Conservation (phyloP, 1,140 invertebrate species). For the Camponotus pennsylvanicus region DNA sequence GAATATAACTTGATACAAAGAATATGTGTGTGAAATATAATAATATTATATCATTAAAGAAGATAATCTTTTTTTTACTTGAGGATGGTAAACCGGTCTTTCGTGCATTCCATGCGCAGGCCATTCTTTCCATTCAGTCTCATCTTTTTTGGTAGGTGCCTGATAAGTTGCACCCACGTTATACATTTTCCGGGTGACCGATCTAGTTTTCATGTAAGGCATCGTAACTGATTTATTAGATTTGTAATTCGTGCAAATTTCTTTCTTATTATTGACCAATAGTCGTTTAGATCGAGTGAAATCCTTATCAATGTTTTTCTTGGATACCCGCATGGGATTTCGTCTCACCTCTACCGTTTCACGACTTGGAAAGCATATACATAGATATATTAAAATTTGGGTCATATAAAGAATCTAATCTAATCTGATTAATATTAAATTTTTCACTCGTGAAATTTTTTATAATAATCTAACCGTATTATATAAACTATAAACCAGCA, state of each 20-base stretch:
- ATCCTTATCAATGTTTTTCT: conserved; percentile 69
- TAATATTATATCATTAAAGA: not conserved
- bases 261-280: conserved; percentile 69
- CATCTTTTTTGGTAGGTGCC: conserved; percentile 75
- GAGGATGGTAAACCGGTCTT: conserved; percentile 81
- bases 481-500: too few species aligned
- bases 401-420: not conserved
- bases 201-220: conserved; percentile 82
- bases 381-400: too few species aligned
- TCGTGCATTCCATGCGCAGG: conserved; percentile 83
- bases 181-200: conserved; percentile 79
- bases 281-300: conserved; percentile 70
- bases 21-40: not conserved
- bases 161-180: conserved; percentile 81
- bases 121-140: conserved; percentile 79
- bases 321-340: conserved; percentile 71
- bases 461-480: too few species aligned
- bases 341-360: conserved; percentile 68
- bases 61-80: conserved; percentile 70
- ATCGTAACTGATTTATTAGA: conserved; percentile 62
- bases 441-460: not conserved
- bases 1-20: not conserved
- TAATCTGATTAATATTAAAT: not conserved
- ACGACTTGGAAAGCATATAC: conserved; percentile 43
- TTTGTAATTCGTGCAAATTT: conserved; percentile 40